phyloP scores from a whole-genome alignment of 2,113 vertebrate species.

The Seriola aureovittata region DNA sequence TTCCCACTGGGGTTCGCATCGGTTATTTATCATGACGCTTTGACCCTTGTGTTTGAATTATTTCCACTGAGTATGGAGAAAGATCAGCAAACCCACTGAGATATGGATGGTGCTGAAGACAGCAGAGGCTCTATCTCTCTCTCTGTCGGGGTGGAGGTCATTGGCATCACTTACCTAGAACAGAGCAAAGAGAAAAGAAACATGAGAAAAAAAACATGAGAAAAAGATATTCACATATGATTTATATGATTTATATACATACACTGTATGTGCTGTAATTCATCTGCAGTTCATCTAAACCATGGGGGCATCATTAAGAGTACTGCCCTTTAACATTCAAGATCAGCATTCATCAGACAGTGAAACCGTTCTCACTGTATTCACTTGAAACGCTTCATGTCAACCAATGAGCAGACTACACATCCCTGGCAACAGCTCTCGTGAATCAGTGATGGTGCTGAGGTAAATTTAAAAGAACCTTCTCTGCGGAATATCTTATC shows the following conservation, averaged over 20 bases:
- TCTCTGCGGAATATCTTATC: neutral
- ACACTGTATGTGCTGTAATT: neutral
- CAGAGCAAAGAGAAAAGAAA: slow-evolving; percentile 14
- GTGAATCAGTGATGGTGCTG: neutral
- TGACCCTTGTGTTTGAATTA: neutral
- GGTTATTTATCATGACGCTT: neutral
- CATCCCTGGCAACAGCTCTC: neutral
- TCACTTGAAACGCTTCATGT: neutral
- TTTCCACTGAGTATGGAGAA: slow-evolving; percentile 8
- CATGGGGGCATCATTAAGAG: neutral
- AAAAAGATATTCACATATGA: neutral
- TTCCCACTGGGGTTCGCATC: neutral
- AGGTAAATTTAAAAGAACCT: slow-evolving; percentile 1
- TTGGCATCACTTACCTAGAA: slow-evolving; percentile 54
- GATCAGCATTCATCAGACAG: neutral
- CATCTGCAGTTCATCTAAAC: neutral
- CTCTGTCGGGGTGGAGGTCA: slow-evolving; percentile 12
- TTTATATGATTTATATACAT: neutral
- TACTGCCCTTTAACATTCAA: neutral
- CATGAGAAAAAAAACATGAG: neutral
- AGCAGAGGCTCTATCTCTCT: neutral
- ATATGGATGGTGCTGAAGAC: neutral
- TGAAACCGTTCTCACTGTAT: neutral
- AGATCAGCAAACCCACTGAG: slow-evolving; percentile 13
- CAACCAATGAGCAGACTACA: neutral